Conservation (phyloP, 2,888 invertebrate genomes). For the Drosophila incognita region DNA sequence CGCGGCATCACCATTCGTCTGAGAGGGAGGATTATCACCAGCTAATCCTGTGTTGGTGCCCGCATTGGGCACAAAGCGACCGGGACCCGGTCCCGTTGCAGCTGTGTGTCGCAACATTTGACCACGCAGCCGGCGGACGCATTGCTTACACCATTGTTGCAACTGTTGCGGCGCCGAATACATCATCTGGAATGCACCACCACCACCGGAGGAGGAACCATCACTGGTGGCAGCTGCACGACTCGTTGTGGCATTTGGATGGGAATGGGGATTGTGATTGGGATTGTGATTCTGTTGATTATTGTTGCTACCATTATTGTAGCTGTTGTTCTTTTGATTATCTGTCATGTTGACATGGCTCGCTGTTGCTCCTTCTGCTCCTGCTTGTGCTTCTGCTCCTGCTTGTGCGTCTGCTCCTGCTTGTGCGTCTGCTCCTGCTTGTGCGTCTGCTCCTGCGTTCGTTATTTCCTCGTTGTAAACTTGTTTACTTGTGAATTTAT, state of each 20-base stretch:
- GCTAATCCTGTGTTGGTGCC: constrained; percentile 15
- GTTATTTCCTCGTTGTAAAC: constrained; percentile 24
- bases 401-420: not conserved
- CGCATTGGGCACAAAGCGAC: constrained; percentile 23
- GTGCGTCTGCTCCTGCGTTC: not conserved
- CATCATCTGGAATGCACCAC: constrained; percentile 1
- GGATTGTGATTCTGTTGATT: constrained; percentile 17
- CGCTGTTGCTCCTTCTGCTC: not conserved
- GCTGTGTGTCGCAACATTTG: constrained; percentile 64
- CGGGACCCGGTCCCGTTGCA: constrained; percentile 57
- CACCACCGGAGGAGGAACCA: not conserved
- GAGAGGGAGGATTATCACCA: not conserved
- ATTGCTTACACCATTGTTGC: constrained; percentile 46
- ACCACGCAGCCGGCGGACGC: constrained; percentile 49
- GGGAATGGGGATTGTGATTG: constrained; percentile 17
- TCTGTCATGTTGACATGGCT: constrained; percentile 67
- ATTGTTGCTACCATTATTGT: constrained; percentile 17
- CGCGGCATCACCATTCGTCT: not conserved
- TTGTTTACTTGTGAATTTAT: constrained; percentile 10
- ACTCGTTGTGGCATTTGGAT: constrained; percentile 1
- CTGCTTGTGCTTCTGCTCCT: not conserved
- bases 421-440: not conserved
- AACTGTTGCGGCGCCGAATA: constrained; percentile 31
- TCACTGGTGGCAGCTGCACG: not conserved
- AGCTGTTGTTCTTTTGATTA: constrained; percentile 45